Conservation (phyloP, 2,888 invertebrate genomes). For the Apeira syringaria region DNA sequence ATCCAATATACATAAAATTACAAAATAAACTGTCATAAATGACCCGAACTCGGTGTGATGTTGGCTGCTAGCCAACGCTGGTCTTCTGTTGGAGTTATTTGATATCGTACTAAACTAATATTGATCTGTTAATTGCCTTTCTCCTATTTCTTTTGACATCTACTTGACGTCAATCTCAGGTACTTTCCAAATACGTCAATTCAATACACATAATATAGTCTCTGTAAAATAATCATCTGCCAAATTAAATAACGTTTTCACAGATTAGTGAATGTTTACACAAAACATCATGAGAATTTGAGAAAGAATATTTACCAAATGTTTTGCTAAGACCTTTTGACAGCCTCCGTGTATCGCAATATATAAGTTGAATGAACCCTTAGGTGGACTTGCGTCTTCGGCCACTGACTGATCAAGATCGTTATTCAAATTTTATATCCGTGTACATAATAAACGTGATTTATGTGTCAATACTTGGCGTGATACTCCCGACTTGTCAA, state of each 20-base stretch:
- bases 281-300: constrained; percentile 17
- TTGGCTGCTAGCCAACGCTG: no score
- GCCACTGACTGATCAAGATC: constrained; percentile 23
- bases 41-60: no score
- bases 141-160: no score
- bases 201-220: constrained; percentile 15
- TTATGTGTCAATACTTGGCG: constrained; percentile 20
- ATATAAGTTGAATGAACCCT: constrained; percentile 36
- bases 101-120: no score
- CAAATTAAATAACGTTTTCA: constrained; percentile 20
- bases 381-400: constrained; percentile 19
- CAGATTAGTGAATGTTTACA: constrained; percentile 29
- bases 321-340: constrained; percentile 22
- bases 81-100: no score
- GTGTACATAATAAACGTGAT: constrained; percentile 27
- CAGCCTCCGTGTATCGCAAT: constrained; percentile 32
- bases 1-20: no score
- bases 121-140: no score
- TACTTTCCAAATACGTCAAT: constrained; percentile 17
- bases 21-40: no score
- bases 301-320: constrained; percentile 29
- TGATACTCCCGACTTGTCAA: constrained; percentile 15
- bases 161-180: constrained; percentile 6
- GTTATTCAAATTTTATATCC: constrained; percentile 28
- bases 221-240: constrained; percentile 17